phyloP scores from a whole-genome alignment of 2,113 vertebrate genomes.

The Tiliqua scincoides region DNA sequence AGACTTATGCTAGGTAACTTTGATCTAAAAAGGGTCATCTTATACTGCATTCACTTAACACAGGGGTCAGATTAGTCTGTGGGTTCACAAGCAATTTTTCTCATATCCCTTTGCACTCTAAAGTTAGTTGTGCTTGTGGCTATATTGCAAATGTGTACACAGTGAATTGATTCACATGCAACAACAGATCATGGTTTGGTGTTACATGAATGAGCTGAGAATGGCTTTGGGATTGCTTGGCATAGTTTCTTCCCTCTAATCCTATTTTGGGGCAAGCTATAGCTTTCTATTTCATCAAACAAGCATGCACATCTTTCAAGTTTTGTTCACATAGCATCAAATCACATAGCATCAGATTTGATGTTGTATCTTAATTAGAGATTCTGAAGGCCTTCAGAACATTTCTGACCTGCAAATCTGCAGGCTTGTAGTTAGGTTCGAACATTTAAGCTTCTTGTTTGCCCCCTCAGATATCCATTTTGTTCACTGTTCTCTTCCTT shows the following conservation, averaged over 20 bases:
- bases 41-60: not conserved
- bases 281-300: no score
- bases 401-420: not conserved
- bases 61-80: not conserved
- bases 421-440: not conserved
- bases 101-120: not conserved
- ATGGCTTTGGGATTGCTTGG: no score
- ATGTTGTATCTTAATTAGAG: no score
- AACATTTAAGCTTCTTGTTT: not conserved
- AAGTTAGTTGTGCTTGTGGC: not conserved
- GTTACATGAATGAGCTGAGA: no score
- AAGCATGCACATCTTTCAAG: no score
- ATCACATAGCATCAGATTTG: no score
- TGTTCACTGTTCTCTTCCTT: not conserved
- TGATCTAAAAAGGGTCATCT: not conserved
- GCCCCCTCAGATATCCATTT: not conserved
- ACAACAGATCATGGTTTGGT: no score
- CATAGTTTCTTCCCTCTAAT: no score
- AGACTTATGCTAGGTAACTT: not conserved
- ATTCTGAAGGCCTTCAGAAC: not conserved
- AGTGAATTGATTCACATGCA: no score
- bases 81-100: not conserved
- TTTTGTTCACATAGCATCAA: no score
- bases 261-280: no score
- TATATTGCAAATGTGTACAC: not conserved